These are phyloP conservation scores for Crotophaga sulcirostris DNA, from an alignment of 2,113 vertebrate genomes.

Conservation along the genomic window DNA sequence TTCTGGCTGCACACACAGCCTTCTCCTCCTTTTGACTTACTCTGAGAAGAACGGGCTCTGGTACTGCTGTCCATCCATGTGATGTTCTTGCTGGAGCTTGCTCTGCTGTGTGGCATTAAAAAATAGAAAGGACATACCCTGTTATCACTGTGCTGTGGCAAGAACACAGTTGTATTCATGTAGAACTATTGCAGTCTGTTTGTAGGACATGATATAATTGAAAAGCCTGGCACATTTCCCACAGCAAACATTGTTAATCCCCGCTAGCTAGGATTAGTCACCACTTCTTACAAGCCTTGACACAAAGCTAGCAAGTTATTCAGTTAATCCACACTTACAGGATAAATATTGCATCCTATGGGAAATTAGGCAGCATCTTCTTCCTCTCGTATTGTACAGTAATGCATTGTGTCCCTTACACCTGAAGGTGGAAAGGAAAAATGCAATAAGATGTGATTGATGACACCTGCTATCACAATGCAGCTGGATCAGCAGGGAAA, in stretches of 20 bases:
- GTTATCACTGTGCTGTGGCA: background rate
- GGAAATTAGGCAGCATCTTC: constrained; percentile 35
- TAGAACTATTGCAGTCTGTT: constrained; percentile 7
- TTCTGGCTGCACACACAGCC: background rate
- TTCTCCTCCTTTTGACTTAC: background rate
- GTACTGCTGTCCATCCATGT: background rate
- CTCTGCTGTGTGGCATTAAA: background rate
- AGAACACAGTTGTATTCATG: background rate
- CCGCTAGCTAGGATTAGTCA: constrained; percentile 69
- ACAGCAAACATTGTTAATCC: constrained; percentile 65
- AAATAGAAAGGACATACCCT: background rate
- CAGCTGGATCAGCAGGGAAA: constrained; percentile 31
- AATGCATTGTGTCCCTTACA: constrained; percentile 6
- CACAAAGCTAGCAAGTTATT: constrained; percentile 68
- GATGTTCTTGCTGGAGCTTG: background rate
- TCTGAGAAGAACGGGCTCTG: background rate
- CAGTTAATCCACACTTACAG: constrained; percentile 54
- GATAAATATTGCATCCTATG: constrained; percentile 63
- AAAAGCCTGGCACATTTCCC: constrained; percentile 63
- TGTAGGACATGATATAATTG: constrained; percentile 57
- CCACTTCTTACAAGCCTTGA: constrained; percentile 62
- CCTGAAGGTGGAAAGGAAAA: constrained; percentile 11
- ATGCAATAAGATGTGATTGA: constrained; percentile 17
- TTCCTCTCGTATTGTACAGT: background rate
- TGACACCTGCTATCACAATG: constrained; percentile 1